A percentile compares a stretch with the other conserved stretches of the same genome.
Conservation (phyloP, 2,888 invertebrate species). For the Creontiades dilutus region DNA sequence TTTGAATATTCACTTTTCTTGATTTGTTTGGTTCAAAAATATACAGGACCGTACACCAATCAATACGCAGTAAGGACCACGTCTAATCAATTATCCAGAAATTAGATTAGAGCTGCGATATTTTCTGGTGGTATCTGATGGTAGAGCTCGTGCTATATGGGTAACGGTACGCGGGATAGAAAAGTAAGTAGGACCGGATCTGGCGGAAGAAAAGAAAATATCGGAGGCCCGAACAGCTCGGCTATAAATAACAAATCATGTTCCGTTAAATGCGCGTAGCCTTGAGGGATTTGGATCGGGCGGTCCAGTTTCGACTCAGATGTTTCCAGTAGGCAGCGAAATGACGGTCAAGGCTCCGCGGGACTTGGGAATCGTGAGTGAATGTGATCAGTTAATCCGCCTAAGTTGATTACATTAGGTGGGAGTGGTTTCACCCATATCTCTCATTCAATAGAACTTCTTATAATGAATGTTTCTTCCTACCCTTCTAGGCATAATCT, state of each 20-base stretch:
- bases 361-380: not conserved
- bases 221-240: conserved; percentile 3
- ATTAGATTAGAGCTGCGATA: not conserved
- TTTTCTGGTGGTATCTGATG: conserved; percentile 47
- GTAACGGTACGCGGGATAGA: conserved; percentile 50
- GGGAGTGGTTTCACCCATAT: not conserved
- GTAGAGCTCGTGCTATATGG: conserved; percentile 65
- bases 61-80: too few species aligned
- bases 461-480: not conserved
- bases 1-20: too few species aligned
- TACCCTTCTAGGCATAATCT: not conserved
- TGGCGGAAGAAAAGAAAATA: conserved; percentile 18
- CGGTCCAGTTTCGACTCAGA: not conserved
- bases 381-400: conserved; percentile 21
- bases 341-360: not conserved
- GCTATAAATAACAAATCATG: conserved; percentile 60
- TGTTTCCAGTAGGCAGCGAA: conserved; percentile 13
- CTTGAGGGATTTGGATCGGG: conserved; percentile 67
- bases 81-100: too few species aligned
- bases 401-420: not conserved
- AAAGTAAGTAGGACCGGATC: conserved; percentile 48
- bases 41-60: too few species aligned
- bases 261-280: conserved; percentile 69
- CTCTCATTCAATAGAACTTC: not conserved
- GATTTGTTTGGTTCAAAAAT: too few species aligned